A percentile compares a stretch with the other conserved stretches of the same genome.
Evolutionary conservation across 2,888 invertebrate genomes (phyloP).

Genomic region (Rapana venosa): DNA sequence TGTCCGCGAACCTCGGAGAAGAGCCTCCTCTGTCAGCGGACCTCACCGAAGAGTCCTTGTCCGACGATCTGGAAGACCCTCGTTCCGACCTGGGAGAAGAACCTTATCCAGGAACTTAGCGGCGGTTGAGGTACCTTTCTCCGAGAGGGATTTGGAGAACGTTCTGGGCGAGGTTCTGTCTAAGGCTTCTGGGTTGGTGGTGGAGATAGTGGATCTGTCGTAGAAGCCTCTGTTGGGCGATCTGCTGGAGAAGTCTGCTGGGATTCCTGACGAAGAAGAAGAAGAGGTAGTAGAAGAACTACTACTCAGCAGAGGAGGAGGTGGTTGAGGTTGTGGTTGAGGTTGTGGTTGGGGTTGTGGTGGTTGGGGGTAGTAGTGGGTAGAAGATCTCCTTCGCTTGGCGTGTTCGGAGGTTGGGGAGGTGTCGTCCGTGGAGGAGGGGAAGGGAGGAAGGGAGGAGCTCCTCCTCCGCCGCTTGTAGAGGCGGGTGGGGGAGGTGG

Average conservation of each 20-base stretch:
- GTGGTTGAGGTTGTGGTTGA: no score
- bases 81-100: background rate
- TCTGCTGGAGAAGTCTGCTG: background rate
- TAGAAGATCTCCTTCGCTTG: background rate
- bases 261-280: no score
- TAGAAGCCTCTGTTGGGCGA: background rate
- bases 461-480: no score
- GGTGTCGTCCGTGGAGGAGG: background rate
- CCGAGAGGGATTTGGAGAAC: background rate
- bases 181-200: no score
- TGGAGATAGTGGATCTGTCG: background rate
- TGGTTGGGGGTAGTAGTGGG: background rate
- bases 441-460: background rate
- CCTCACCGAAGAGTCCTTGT: constrained; percentile 54
- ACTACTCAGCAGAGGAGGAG: background rate
- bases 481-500: background rate
- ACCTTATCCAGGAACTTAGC: background rate
- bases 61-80: background rate
- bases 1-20: background rate
- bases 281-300: no score
- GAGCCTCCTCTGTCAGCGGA: constrained; percentile 32
- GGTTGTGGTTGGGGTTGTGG: background rate
- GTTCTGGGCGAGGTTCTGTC: background rate
- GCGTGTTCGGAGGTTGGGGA: background rate
- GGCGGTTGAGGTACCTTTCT: background rate